Percentiles rank a stretch among this genome's conserved stretches.
Conservation (phyloP, 2,797 vertebrate genomes). For the Enteromius fasciolatus region DNA sequence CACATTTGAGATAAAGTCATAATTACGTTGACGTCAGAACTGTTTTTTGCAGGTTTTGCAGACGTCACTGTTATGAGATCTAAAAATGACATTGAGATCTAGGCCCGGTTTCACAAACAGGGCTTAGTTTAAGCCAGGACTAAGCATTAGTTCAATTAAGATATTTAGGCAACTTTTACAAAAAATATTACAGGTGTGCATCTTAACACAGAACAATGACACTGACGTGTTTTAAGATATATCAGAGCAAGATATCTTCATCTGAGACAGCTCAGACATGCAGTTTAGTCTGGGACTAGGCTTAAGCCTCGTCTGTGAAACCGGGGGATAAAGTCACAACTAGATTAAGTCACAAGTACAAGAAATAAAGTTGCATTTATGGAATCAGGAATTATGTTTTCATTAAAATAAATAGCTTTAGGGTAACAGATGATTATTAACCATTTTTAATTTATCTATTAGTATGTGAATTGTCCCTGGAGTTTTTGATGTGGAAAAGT, state of each 20-base stretch:
- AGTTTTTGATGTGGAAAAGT: background rate
- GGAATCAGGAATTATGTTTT: background rate
- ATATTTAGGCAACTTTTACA: too few species aligned
- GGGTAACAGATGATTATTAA: background rate
- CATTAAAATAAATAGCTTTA: background rate
- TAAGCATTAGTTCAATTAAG: too few species aligned
- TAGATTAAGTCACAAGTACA: background rate
- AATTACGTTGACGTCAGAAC: background rate
- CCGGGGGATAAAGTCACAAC: background rate
- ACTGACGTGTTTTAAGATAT: too few species aligned
- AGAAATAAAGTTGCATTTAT: background rate
- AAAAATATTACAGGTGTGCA: too few species aligned
- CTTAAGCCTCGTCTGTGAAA: too few species aligned
- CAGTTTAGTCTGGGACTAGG: too few species aligned
- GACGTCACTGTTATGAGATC: background rate
- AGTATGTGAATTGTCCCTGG: background rate
- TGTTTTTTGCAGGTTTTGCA: background rate
- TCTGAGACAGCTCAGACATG: too few species aligned
- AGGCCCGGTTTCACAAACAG: too few species aligned
- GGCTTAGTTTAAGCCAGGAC: too few species aligned
- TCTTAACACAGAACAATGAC: too few species aligned
- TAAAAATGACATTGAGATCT: background rate
- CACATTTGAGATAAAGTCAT: background rate
- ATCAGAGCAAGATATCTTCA: too few species aligned
- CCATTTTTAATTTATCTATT: background rate